Evolutionary conservation across 1,140 invertebrate genomes (phyloP), one percentile per base, ranked within the genome.

Genomic region (Leucophenga varia): DNA sequence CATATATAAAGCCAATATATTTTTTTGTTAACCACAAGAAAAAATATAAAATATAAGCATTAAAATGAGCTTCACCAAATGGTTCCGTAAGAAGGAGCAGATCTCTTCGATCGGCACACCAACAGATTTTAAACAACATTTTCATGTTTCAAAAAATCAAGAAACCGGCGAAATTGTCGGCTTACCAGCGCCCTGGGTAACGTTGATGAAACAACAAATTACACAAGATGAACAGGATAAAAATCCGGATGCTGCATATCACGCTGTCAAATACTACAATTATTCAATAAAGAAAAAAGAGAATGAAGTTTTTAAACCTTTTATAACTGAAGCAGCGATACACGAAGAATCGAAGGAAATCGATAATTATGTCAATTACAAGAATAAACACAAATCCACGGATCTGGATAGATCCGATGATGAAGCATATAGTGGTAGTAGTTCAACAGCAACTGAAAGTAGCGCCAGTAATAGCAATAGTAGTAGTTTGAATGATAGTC

Each of bases 181-280:
- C n/a, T 76, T 93, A 13, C 90, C 90, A 0, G 79, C 82, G 16
- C 79, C 88, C 21, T 93, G 91, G 91, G 76, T 86, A 20, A 77
- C 83, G 31, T 78, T 95, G 34, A 80, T 98, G 44, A 86, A 91
- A 61, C 83, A 86, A 31, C 91, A 95, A 74, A 93, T 97, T 54
- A 90, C 90, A 28, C 83, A 85, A 54, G 85, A 84, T 36, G 95
- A 97, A 74, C 91, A 95, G 75, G 83, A 88, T 72, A 85, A 95
- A 61, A 93, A 97, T 79, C 93, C 94, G 2, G 85, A 89, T 57
- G 93, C 93, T 16, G 81, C 81, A 0, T 80, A 80, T 17, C 89
- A 95, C 72, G 95, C 94, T 3, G 83, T 97, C 21, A 93, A 93
- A 63, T 95, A 90, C 71, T 95, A 94, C 69, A 92, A 92, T 70